Evolutionary conservation across 2,797 vertebrate species (phyloP), one percentile per base, ranked within the genome.

Genomic region (Microchirus variegatus): DNA sequence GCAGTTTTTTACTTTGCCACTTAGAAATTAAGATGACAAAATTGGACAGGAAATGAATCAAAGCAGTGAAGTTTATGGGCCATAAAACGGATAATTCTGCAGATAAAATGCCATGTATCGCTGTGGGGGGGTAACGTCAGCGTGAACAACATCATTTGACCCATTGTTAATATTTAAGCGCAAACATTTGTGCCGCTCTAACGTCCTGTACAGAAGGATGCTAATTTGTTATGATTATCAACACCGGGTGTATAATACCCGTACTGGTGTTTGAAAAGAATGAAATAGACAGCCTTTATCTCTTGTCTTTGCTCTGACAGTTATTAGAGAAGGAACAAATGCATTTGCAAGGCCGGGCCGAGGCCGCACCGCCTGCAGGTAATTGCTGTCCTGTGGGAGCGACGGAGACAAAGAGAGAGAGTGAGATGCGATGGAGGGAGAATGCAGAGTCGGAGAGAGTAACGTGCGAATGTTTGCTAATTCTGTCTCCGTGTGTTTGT

Each of bases 381-480:
- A 77, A 74, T 62, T 72, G 41, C 58, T 59, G 73, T 73, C 77
- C 66, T 50, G 40, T 1, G 10, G 75, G 70, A 70, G 50, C 74
- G 47, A 52, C 45, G 43, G 22, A 74, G 43, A 57, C 35, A 68
- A 50, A 77, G 42, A 52, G 42, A 60, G 53, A 52, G 50, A 43
- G 13, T 5, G 4, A 31, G 31, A 31, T 55, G 56, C 55, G 52
- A 64, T 69, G 52, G 43, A 71, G 60, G 40, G 48, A 51, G 50
- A 65, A 52, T 1, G 4, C 7, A 31, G 7, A 31, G 36, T 59
- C 1, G 6, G 12, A 47, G 63, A 63, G 43, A 58, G 6, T 75
- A 55, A 73, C 67, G 49, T 69, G 59, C 64, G 71, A 71, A 77
- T 63, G 37, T 74, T 72, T 70, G 58, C 55, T 65, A 63, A 61